A percentile compares a stretch with the other conserved stretches of the same genome.
phyloP scores from a whole-genome alignment of 1,140 invertebrate species.

The Muscidifurax raptorellus region DNA sequence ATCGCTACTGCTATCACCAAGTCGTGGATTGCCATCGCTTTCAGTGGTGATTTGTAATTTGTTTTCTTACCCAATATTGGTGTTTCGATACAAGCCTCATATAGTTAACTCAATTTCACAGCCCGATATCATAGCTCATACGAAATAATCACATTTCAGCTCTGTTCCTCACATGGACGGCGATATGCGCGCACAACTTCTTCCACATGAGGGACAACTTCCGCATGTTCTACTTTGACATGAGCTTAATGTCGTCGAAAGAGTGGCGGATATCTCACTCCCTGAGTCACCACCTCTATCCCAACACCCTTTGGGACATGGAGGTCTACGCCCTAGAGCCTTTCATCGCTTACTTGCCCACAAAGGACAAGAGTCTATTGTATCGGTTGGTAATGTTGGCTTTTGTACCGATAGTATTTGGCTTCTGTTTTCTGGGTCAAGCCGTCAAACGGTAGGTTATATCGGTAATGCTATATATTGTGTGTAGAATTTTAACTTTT shows the following conservation, averaged over 20 bases:
- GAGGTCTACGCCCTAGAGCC: slow-evolving; percentile 85
- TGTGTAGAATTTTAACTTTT: too few species aligned
- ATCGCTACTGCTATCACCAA: slow-evolving; percentile 73
- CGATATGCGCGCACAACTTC: slow-evolving; percentile 86
- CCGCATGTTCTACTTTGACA: slow-evolving; percentile 88
- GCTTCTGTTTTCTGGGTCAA: slow-evolving; percentile 68
- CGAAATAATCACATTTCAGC: neutral
- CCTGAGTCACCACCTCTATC: slow-evolving; percentile 87
- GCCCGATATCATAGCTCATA: too few species aligned
- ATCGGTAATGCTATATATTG: too few species aligned
- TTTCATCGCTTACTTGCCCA: slow-evolving; percentile 81
- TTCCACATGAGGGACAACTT: slow-evolving; percentile 88
- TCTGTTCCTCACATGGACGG: slow-evolving; percentile 76
- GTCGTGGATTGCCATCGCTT: slow-evolving; percentile 56
- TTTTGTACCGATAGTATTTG: slow-evolving; percentile 76
- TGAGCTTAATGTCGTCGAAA: slow-evolving; percentile 80
- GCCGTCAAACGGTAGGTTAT: slow-evolving; percentile 73
- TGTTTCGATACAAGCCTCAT: too few species aligned
- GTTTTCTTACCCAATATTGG: too few species aligned
- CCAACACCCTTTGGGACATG: slow-evolving; percentile 86
- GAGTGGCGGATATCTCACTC: slow-evolving; percentile 87
- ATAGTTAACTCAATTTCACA: too few species aligned
- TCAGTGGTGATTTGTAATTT: slow-evolving; percentile 51
- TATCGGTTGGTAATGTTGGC: slow-evolving; percentile 57
- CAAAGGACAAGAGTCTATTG: slow-evolving; percentile 70